Evolutionary conservation across 2,113 vertebrate species (phyloP).

Genomic region (Mystacornis crossleyi): DNA sequence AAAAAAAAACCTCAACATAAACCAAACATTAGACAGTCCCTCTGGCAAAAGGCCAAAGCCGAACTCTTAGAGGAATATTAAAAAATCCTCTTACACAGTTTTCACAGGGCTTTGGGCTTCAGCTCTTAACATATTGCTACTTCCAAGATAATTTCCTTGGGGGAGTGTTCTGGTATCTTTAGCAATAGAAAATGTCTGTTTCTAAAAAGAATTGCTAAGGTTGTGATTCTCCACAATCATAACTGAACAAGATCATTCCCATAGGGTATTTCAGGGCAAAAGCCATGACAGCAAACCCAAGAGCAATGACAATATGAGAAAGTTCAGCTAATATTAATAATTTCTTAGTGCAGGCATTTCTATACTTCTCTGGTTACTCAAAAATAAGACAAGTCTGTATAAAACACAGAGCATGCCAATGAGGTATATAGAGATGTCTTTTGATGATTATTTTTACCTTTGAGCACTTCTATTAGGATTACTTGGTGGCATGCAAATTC

Average conservation of each 20-base stretch:
- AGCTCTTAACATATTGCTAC: neutral
- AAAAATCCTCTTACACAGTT: slow-evolving; percentile 27
- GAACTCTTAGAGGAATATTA: neutral
- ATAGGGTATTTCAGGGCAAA: neutral
- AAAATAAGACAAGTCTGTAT: neutral
- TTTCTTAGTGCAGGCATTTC: neutral
- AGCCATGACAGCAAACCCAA: neutral
- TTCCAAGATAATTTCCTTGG: neutral
- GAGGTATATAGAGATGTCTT: neutral
- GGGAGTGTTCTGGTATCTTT: neutral
- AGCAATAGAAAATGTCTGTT: neutral
- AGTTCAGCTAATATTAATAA: neutral
- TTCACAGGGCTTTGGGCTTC: slow-evolving; percentile 15
- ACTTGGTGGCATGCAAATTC: neutral
- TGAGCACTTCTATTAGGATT: neutral
- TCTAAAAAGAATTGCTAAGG: neutral
- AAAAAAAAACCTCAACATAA: neutral
- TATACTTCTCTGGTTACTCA: neutral
- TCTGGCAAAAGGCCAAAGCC: slow-evolving; percentile 17
- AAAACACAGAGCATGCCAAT: neutral
- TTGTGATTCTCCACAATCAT: neutral
- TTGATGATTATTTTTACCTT: neutral
- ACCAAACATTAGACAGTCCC: neutral
- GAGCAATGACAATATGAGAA: neutral
- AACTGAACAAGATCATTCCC: neutral